phyloP scores from a whole-genome alignment of 2,888 invertebrate species.

The Acanthopleura granulata region DNA sequence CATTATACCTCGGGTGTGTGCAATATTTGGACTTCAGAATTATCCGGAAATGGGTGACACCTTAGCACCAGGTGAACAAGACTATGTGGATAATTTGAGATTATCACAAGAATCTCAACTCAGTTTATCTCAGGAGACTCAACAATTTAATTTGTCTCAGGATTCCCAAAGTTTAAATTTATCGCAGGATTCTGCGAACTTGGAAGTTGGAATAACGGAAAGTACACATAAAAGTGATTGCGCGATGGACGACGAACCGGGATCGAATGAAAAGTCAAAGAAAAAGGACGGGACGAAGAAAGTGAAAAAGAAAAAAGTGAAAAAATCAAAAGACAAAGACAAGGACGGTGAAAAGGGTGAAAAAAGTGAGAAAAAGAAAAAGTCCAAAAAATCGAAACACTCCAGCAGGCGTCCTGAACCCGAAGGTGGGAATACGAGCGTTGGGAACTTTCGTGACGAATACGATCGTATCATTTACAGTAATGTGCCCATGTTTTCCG shows the following conservation, averaged over 20 bases:
- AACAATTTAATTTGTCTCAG: slow-evolving; percentile 20
- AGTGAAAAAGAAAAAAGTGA: slow-evolving; percentile 45
- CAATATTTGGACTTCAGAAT: background rate
- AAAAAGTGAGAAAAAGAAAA: slow-evolving; percentile 23
- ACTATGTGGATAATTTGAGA: background rate
- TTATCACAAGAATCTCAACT: background rate
- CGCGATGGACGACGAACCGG: background rate
- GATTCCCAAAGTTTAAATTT: slow-evolving; percentile 17
- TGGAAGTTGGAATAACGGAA: background rate
- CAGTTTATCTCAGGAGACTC: background rate
- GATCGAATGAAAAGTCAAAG: slow-evolving; percentile 27
- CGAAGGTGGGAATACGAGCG: slow-evolving; percentile 52
- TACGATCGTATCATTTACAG: slow-evolving; percentile 59
- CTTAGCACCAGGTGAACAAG: background rate
- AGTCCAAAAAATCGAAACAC: slow-evolving; percentile 23
- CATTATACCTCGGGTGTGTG: background rate
- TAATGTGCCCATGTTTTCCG: slow-evolving; percentile 62
- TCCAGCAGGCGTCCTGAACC: slow-evolving; percentile 59
- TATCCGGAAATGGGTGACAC: slow-evolving; percentile 23
- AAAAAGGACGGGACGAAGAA: slow-evolving; percentile 38
- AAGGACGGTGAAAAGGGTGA: slow-evolving; percentile 14
- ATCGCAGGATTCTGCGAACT: slow-evolving; percentile 36
- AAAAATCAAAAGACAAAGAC: slow-evolving; percentile 28
- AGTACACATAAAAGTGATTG: background rate
- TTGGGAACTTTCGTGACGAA: slow-evolving; percentile 41